These are phyloP conservation scores for Lasioglossum morio DNA, from an alignment of 2,888 invertebrate genomes.

Conservation along the genomic window DNA sequence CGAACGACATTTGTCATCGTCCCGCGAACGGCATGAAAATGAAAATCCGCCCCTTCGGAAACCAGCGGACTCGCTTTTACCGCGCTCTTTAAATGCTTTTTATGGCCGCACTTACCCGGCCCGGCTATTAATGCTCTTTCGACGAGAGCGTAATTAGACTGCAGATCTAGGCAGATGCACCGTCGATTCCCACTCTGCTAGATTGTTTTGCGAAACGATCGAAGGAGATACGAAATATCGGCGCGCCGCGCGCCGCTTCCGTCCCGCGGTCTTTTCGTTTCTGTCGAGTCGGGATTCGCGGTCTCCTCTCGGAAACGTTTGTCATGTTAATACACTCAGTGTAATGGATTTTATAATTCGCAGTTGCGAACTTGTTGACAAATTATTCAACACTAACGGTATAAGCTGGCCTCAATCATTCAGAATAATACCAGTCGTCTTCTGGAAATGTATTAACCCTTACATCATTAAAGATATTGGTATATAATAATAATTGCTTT, in stretches of 20 bases:
- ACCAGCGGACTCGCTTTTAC: not conserved
- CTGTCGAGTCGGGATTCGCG: not conserved
- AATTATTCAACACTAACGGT: too few relatives aligned
- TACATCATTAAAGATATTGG: too few relatives aligned
- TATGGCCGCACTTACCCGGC: not conserved
- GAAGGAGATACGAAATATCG: not conserved
- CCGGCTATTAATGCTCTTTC: not conserved
- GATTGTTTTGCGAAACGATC: not conserved
- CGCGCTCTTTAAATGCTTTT: not conserved
- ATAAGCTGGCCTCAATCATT: too few relatives aligned
- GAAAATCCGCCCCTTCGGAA: not conserved
- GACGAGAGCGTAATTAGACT: not conserved
- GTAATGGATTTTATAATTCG: too few relatives aligned
- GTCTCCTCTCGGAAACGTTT: not conserved
- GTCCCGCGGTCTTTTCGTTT: not conserved
- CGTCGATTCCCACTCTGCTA: not conserved
- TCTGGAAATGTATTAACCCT: too few relatives aligned
- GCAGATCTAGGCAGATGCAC: not conserved
- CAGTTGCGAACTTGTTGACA: too few relatives aligned
- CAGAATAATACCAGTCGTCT: too few relatives aligned
- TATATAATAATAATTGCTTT: too few relatives aligned
- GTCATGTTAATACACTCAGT: not conserved
- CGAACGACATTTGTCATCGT: slow-evolving; percentile 18
- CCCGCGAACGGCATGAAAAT: not conserved
- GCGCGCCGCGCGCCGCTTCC: not conserved